Evolutionary conservation across 2,797 vertebrate species (phyloP), one percentile per base, ranked within the genome.

Genomic region (Hyperoplus lanceolatus): DNA sequence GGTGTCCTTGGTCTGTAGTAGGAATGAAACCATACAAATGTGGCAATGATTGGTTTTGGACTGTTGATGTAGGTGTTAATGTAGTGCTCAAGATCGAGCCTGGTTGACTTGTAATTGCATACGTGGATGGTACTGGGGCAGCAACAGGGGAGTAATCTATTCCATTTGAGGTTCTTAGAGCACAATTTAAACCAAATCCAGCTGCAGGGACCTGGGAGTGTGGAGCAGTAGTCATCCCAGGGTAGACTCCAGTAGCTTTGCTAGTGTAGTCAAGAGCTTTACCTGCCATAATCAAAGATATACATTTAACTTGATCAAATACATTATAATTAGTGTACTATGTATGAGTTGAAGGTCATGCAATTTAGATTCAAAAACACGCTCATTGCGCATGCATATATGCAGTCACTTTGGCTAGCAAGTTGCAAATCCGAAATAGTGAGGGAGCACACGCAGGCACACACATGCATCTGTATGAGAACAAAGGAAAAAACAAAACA

Each of bases 61-160:
- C 86, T 82, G 94, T 80, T 78, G 96, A 90, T 64, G 84, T 90
- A 53, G 92, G 90, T 50, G 92, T 90, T 70, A 92, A 83, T 39
- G 88, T 89, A 12, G 92, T 90, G 84, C 96, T 97, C 90, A 99
- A 98, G 92, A 99, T 95, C 59, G 99, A 99, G 82, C 97, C 97
- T 0, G 99, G 98, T 61, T 99, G 99, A 79, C 97, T 99, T 77
- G 98, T 99, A 87, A 99, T 97, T 73, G 98, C 96, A 96, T 97
- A 97, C 0, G 97, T 97, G 29, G 98, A 97, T 85, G 97, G 97
- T 77, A 97, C 86, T 59, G 97, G 97, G 88, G 96, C 96, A 16
- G 96, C 93, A 89, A 99, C 96, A 46, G 97, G 98, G 69, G 98
- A 98, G 93, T 98, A 99, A 80, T 99, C 97, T 90, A 99, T 95